A percentile compares a stretch with the other conserved stretches of the same genome.
Evolutionary conservation across 92 coral and sea anemone species (phyloP).

Genomic region (Isaurus tuberculatus): DNA sequence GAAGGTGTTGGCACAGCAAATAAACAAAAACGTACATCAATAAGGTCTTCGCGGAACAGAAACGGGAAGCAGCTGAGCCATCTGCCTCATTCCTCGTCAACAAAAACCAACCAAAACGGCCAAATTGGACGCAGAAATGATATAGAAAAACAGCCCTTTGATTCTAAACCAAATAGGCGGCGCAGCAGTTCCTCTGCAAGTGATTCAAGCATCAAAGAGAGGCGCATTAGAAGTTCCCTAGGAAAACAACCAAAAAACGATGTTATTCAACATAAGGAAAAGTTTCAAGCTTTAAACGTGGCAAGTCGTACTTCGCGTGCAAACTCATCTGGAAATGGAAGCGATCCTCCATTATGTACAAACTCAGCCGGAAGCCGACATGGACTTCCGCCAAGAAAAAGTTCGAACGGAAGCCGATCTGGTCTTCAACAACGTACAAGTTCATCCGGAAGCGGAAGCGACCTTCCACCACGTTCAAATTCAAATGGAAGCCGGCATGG

Average conservation of each 20-base stretch:
- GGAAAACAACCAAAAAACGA: not conserved
- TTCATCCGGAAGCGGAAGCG: not conserved
- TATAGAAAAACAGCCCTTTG: not conserved
- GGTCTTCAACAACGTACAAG: not conserved
- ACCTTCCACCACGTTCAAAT: constrained; percentile 8
- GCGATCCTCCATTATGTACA: not conserved
- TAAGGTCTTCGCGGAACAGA: constrained; percentile 9
- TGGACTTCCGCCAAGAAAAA: not conserved
- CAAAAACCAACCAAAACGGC: not conserved
- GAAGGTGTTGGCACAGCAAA: constrained; percentile 3
- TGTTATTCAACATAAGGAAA: not conserved
- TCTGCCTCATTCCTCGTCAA: not conserved
- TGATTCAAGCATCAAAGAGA: constrained; percentile 20
- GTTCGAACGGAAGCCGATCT: not conserved
- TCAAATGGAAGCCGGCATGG: not conserved
- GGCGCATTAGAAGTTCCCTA: not conserved
- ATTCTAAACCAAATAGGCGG: not conserved
- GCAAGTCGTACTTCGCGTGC: constrained; percentile 13
- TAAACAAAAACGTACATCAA: not conserved
- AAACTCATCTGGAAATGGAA: constrained; percentile 11
- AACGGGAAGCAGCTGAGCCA: not conserved
- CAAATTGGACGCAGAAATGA: not conserved
- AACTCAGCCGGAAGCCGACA: not conserved
- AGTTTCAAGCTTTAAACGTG: not conserved
- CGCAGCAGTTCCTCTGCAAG: constrained; percentile 43